Conservation (phyloP, 2,797 vertebrate species). For the Microhierax caerulescens region DNA sequence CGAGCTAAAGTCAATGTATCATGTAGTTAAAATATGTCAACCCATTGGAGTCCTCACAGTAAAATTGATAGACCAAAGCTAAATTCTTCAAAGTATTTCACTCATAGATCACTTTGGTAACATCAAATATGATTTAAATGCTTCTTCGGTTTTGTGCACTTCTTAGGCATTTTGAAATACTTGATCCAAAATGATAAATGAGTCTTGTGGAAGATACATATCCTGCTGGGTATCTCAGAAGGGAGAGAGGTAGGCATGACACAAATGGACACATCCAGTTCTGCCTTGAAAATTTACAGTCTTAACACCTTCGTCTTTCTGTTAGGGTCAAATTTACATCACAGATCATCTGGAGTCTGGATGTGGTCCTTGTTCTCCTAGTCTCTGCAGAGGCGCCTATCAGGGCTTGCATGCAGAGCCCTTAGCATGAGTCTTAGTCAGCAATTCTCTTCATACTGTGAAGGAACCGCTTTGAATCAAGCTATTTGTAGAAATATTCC, state of each 20-base stretch:
- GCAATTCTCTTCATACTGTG: background rate
- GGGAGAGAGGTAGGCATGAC: background rate
- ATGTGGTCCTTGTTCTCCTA: background rate
- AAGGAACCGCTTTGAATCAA: background rate
- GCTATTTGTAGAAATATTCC: background rate
- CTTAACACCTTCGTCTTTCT: background rate
- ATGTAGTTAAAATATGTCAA: background rate
- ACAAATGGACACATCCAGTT: background rate
- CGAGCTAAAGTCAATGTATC: background rate
- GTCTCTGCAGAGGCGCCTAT: background rate
- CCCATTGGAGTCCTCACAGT: background rate
- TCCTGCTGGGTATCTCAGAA: background rate
- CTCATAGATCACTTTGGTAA: constrained; percentile 51
- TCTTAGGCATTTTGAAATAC: constrained; percentile 27
- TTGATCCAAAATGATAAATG: constrained; percentile 31
- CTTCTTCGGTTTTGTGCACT: constrained; percentile 19
- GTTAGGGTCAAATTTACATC: background rate
- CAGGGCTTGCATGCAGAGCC: background rate
- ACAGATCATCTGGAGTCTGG: background rate
- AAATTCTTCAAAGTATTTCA: constrained; percentile 50
- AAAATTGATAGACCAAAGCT: constrained; percentile 50
- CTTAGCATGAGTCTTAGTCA: background rate
- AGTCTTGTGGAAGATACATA: background rate
- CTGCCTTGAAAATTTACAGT: background rate
- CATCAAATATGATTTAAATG: constrained; percentile 56